Conservation (phyloP, 1,140 invertebrate species). For the Bemisia tabaci region DNA sequence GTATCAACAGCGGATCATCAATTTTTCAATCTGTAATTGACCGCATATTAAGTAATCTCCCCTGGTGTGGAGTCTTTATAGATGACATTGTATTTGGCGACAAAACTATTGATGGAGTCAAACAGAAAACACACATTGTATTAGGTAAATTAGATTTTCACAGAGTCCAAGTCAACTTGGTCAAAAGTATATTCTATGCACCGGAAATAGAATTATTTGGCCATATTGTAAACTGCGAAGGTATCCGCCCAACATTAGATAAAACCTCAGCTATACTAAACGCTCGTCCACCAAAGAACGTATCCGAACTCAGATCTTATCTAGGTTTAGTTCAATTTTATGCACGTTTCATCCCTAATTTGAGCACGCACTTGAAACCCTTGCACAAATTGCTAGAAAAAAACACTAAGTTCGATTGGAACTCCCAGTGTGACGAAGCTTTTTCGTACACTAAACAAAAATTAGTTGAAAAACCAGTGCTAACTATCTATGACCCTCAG, state of each 20-base stretch:
- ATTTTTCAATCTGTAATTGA: slow-evolving; percentile 26
- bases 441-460: slow-evolving; percentile 17
- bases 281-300: slow-evolving; percentile 24
- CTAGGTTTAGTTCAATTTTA: slow-evolving; percentile 18
- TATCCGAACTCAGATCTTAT: slow-evolving; percentile 21
- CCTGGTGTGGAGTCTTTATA: slow-evolving; percentile 11
- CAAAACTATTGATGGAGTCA: slow-evolving; percentile 1
- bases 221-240: slow-evolving; percentile 7
- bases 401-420: slow-evolving; percentile 15
- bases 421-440: slow-evolving; percentile 9
- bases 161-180: slow-evolving; percentile 7
- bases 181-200: slow-evolving; percentile 13
- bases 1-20: slow-evolving; percentile 22
- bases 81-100: slow-evolving; percentile 15
- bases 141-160: slow-evolving; percentile 8
- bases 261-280: slow-evolving; percentile 29
- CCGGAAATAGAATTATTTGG: slow-evolving; percentile 11
- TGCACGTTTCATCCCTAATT: slow-evolving; percentile 14
- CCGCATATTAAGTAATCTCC: slow-evolving; percentile 7
- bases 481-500: slow-evolving; percentile 24
- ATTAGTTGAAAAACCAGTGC: slow-evolving; percentile 14
- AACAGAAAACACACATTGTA: slow-evolving; percentile 6
- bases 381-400: slow-evolving; percentile 15
- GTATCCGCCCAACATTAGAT: slow-evolving; percentile 10
- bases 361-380: slow-evolving; percentile 12